phyloP scores from a whole-genome alignment of 2,797 vertebrate genomes.

The Takifugu ocellatus region DNA sequence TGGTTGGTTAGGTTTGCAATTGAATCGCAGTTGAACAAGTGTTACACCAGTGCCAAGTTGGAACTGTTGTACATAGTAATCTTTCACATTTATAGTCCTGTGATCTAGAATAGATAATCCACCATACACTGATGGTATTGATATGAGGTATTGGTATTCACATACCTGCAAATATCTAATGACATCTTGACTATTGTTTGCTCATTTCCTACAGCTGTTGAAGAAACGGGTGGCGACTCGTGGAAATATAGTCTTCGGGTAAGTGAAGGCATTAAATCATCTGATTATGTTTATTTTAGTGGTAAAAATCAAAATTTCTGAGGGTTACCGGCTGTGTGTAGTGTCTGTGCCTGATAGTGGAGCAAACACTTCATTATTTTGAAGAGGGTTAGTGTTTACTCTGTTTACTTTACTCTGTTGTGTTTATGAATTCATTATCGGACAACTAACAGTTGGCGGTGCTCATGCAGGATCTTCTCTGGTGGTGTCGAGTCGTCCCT shows the following conservation, averaged over 20 bases:
- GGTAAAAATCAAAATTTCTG: not conserved
- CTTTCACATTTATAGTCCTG: not conserved
- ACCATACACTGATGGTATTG: not conserved
- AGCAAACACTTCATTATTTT: no score
- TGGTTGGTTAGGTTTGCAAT: no score
- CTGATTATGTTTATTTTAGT: not conserved
- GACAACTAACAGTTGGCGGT: no score
- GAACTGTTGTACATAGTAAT: no score
- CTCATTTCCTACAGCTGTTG: constrained; percentile 78
- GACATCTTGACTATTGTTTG: not conserved
- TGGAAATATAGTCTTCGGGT: constrained; percentile 98
- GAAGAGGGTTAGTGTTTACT: no score
- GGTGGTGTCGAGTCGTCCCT: no score
- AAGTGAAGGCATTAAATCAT: constrained; percentile 53
- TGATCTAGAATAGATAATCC: not conserved
- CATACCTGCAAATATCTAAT: not conserved
- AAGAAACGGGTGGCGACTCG: constrained; percentile 96
- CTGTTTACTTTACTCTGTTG: no score
- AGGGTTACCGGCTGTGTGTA: not conserved
- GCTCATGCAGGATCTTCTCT: no score
- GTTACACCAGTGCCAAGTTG: not conserved
- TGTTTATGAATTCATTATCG: no score
- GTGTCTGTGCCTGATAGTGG: no score
- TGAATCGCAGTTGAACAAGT: not conserved
- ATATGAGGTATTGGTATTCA: no score